Evolutionary conservation across 2,797 vertebrate species (phyloP), one percentile per base, ranked within the genome.

Genomic region (Cuniculus paca): DNA sequence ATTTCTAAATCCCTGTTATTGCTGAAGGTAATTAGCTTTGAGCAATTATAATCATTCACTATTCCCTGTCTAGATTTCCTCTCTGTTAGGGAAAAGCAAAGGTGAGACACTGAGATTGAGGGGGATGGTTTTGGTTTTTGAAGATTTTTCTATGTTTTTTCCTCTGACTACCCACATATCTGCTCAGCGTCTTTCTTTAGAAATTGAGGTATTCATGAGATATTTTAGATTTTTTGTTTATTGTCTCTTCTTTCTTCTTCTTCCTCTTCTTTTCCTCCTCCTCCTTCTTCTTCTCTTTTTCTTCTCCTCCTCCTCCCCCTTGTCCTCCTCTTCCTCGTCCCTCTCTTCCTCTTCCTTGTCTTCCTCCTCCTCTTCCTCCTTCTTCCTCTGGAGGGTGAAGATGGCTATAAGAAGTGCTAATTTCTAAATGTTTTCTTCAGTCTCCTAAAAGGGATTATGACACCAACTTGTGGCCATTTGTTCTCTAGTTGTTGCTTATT

Each of bases 11-110:
- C 94, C 96, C 81, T 96, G 96, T 95, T 97, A 97, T 95, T 97
- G 93, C 96, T 97, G 96, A 94, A 97, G 90, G 96, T 97, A 97
- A 97, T 98, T 98, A 97, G 96, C 96, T 96, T 79, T 48, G 65
- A 92, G 95, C 95, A 97, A 97, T 97, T 98, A 97, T 95, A 96
- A 97, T 96, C 96, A 96, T 96, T 80, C 80, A 93, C 60, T 90
- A 79, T 90, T 97, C 93, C 96, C 92, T 93, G 91, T 96, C 90
- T 84, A 50, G 89, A 54, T 95, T 95, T 77, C 83, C 86, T 93
- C 72, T 58, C 87, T 89, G 78, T 39, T 31, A 89, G 87, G 77
- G 87, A 42, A 60, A 94, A 72, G 63, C 77, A 70, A 82, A 94
- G 91, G 94, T 91, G 95, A 96, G 89, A 19, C 70, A 6, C 8